Percentiles rank a stretch among this genome's conserved stretches.
Evolutionary conservation across 2,797 vertebrate genomes (phyloP).

Genomic region (Pristis pectinata): DNA sequence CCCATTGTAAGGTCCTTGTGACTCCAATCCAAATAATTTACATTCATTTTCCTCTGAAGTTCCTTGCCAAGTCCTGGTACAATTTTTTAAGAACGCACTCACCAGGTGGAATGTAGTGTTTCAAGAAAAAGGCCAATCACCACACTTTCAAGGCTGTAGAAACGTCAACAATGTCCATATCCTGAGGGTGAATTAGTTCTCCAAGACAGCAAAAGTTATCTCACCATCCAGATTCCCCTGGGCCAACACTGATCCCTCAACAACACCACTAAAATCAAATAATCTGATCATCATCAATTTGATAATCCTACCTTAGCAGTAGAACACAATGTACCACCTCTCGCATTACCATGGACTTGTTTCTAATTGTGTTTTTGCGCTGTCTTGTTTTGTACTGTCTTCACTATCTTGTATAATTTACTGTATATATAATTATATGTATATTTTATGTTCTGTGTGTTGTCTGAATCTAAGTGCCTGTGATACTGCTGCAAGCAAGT

Average conservation of each 20-base stretch:
- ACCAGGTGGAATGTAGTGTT: background rate
- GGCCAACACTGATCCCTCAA: background rate
- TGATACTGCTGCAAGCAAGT: too few relatives aligned
- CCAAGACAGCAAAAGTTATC: background rate
- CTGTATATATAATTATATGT: too few relatives aligned
- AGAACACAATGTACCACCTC: too few relatives aligned
- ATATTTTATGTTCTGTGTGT: too few relatives aligned
- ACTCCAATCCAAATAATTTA: too few relatives aligned
- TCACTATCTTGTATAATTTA: too few relatives aligned
- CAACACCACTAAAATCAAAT: background rate
- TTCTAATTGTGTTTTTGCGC: too few relatives aligned
- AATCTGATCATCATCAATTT: background rate
- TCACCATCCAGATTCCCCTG: background rate
- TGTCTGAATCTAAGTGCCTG: too few relatives aligned
- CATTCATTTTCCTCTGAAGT: background rate
- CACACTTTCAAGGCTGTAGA: background rate
- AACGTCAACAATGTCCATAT: background rate
- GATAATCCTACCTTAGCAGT: too few relatives aligned
- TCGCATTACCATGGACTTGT: too few relatives aligned
- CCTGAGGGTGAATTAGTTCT: background rate
- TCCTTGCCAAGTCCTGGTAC: background rate
- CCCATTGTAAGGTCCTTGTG: too few relatives aligned
- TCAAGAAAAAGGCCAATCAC: background rate
- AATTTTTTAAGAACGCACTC: background rate
- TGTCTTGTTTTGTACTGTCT: too few relatives aligned